Evolutionary conservation across 2,888 invertebrate genomes (phyloP).

Genomic region (Campoplex nolae): DNA sequence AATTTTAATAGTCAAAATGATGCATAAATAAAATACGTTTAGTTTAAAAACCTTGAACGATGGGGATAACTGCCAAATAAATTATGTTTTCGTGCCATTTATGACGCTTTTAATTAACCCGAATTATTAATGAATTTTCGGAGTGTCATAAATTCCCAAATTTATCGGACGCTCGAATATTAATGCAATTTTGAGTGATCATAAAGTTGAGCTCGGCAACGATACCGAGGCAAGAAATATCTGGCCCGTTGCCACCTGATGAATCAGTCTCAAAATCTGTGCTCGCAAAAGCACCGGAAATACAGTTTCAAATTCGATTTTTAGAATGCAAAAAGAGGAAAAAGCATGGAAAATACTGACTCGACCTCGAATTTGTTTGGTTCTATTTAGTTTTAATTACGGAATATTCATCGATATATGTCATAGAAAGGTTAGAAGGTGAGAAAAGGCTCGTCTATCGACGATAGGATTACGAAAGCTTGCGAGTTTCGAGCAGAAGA

Average conservation of each 20-base stretch:
- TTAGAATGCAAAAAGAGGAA: background rate
- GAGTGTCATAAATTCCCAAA: background rate
- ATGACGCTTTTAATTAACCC: background rate
- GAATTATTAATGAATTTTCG: conserved; percentile 4
- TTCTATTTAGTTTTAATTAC: background rate
- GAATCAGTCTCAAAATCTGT: conserved; percentile 18
- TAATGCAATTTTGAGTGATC: background rate
- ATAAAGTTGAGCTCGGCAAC: conserved; percentile 3
- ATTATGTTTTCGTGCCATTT: background rate
- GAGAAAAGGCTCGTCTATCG: conserved; percentile 34
- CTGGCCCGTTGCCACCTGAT: conserved; percentile 33
- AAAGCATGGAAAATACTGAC: background rate
- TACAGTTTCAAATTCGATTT: conserved; percentile 1
- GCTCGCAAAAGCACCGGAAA: conserved; percentile 5
- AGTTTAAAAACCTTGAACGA: background rate
- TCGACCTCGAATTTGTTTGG: background rate
- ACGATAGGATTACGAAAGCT: conserved; percentile 52
- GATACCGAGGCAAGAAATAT: background rate
- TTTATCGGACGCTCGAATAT: background rate
- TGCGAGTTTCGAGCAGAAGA: conserved; percentile 30
- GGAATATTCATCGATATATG: background rate
- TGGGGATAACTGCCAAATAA: background rate
- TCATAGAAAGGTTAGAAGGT: background rate
- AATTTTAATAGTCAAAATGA: background rate
- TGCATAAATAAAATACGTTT: background rate